A percentile compares a stretch with the other conserved stretches of the same genome.
Conservation (phyloP, 2,797 vertebrate species). For the Melanotaenia trifasciata region DNA sequence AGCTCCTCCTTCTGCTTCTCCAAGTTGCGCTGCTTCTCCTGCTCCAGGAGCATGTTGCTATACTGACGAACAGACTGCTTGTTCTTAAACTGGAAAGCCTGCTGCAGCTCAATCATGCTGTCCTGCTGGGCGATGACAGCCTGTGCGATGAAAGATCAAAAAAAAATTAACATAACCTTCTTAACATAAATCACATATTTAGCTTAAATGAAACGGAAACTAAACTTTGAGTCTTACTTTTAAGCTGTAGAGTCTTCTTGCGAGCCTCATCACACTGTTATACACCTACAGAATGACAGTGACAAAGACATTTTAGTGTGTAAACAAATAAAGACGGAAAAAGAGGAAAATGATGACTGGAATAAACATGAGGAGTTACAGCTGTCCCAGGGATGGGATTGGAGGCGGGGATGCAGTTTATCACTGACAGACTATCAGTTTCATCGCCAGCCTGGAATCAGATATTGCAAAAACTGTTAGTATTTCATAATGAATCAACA, state of each 20-base stretch:
- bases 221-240: conserved; percentile 80
- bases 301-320: neutral
- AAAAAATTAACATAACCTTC: neutral
- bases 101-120: conserved; percentile 87
- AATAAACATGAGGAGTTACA: conserved; percentile 38
- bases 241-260: conserved; percentile 88
- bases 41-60: conserved; percentile 88
- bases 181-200: neutral
- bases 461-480: conserved; percentile 9
- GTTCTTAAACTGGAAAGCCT: conserved; percentile 76
- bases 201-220: neutral
- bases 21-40: conserved; percentile 92
- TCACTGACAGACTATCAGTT: neutral
- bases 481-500: neutral
- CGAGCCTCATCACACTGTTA: conserved; percentile 81
- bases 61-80: conserved; percentile 79
- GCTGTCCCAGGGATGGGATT: conserved; percentile 30
- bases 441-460: conserved; percentile 62
- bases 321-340: neutral
- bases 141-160: conserved; percentile 65
- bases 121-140: conserved; percentile 87
- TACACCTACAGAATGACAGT: conserved; percentile 79
- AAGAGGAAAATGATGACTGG: neutral
- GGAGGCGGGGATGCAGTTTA: neutral
- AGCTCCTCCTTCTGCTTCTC: conserved; percentile 93